Evolutionary conservation across 1,140 invertebrate species (phyloP).

Genomic region (Muscidifurax raptorellus): DNA sequence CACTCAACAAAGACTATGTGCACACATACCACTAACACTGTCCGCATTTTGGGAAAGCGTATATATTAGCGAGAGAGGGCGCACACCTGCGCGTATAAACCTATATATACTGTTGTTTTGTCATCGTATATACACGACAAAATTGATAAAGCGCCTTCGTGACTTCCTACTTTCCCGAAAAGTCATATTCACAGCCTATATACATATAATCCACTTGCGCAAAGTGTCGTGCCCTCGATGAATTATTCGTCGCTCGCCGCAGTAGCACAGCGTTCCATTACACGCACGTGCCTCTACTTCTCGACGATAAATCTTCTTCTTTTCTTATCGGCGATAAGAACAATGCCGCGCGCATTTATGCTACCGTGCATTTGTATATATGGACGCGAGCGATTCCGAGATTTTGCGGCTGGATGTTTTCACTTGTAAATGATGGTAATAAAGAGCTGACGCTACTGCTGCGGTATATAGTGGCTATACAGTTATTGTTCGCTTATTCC

Average conservation of each 20-base stretch:
- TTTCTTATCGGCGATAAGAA: background rate
- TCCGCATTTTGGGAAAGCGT: too few relatives aligned
- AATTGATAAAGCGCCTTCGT: background rate
- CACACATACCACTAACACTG: too few relatives aligned
- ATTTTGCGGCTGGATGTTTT: background rate
- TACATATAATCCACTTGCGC: too few relatives aligned
- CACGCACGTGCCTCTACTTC: background rate
- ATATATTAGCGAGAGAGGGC: too few relatives aligned
- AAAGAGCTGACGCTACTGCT: too few relatives aligned
- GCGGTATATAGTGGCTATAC: too few relatives aligned
- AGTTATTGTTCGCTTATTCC: background rate
- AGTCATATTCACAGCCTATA: background rate
- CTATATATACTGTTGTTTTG: background rate
- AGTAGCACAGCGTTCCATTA: background rate
- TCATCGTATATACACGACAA: background rate
- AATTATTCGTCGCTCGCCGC: background rate
- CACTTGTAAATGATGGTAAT: background rate
- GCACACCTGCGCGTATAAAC: background rate
- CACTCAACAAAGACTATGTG: too few relatives aligned
- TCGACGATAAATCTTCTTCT: background rate
- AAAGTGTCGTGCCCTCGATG: too few relatives aligned
- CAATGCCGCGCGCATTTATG: background rate
- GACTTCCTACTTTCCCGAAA: background rate
- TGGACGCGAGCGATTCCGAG: background rate
- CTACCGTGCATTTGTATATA: background rate